Evolutionary conservation across 2,888 invertebrate species (phyloP).

Genomic region (Diploptera punctata): DNA sequence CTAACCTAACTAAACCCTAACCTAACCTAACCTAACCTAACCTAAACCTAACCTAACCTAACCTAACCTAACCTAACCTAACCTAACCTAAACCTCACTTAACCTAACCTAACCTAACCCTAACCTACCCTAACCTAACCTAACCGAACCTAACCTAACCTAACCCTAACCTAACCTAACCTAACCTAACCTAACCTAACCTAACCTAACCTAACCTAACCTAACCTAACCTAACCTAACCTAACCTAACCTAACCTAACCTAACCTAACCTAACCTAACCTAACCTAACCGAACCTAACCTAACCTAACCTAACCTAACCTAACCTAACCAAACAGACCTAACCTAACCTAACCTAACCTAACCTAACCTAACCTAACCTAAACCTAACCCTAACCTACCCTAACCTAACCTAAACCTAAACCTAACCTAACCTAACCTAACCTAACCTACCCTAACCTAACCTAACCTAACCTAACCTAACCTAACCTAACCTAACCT

Average conservation of each 20-base stretch:
- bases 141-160: slow-evolving; percentile 45
- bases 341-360: slow-evolving; percentile 28
- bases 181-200: slow-evolving; percentile 14
- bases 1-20: slow-evolving; percentile 28
- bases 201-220: slow-evolving; percentile 16
- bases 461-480: slow-evolving; percentile 28
- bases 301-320: slow-evolving; percentile 19
- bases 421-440: slow-evolving; percentile 32
- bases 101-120: slow-evolving; percentile 45
- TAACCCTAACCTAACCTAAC: slow-evolving; percentile 47
- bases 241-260: slow-evolving; percentile 18
- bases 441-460: slow-evolving; percentile 31
- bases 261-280: slow-evolving; percentile 26
- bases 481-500: slow-evolving; percentile 25
- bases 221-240: slow-evolving; percentile 12
- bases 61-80: slow-evolving; percentile 41
- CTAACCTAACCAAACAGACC: slow-evolving; percentile 12
- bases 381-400: slow-evolving; percentile 31
- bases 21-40: slow-evolving; percentile 32
- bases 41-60: slow-evolving; percentile 43
- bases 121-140: slow-evolving; percentile 45
- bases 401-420: slow-evolving; percentile 26
- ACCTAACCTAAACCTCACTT: slow-evolving; percentile 47
- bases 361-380: slow-evolving; percentile 32
- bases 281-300: slow-evolving; percentile 25